Percentiles rank a stretch among this genome's conserved stretches.
Evolutionary conservation across 2,797 vertebrate species (phyloP).

Genomic region (Acipenser ruthenus): DNA sequence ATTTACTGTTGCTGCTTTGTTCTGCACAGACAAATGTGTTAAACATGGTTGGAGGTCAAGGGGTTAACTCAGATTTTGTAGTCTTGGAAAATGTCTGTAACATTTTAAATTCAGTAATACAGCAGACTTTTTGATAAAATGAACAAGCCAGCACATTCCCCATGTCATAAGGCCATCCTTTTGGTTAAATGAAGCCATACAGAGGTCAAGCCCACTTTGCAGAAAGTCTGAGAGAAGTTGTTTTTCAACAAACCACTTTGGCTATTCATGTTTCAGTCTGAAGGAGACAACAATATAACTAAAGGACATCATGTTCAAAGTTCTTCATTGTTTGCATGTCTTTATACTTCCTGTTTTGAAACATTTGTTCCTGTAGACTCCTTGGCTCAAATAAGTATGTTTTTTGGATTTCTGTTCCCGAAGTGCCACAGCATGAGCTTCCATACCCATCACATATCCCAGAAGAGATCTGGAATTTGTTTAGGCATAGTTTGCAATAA

Average conservation of each 20-base stretch:
- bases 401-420: not conserved
- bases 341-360: conserved; percentile 43
- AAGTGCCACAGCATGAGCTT: too few species aligned
- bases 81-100: not conserved
- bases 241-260: conserved; percentile 25
- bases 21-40: too few species aligned
- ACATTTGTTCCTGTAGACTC: conserved; percentile 18
- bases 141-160: not conserved
- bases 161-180: conserved; percentile 11
- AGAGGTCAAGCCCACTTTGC: not conserved
- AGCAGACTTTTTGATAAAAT: not conserved
- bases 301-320: conserved; percentile 20
- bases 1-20: too few species aligned
- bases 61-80: too few species aligned
- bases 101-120: not conserved
- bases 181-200: not conserved
- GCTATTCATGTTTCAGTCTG: conserved; percentile 16
- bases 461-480: too few species aligned
- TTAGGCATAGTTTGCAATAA: too few species aligned
- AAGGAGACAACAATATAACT: conserved; percentile 15
- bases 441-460: too few species aligned
- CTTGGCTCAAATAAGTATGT: conserved; percentile 10
- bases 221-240: conserved; percentile 12
- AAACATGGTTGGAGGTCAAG: too few species aligned
- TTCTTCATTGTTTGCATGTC: conserved; percentile 25